These are phyloP conservation scores for Zaprionus bogoriensis DNA, from an alignment of 2,888 invertebrate species.

Conservation along the genomic window DNA sequence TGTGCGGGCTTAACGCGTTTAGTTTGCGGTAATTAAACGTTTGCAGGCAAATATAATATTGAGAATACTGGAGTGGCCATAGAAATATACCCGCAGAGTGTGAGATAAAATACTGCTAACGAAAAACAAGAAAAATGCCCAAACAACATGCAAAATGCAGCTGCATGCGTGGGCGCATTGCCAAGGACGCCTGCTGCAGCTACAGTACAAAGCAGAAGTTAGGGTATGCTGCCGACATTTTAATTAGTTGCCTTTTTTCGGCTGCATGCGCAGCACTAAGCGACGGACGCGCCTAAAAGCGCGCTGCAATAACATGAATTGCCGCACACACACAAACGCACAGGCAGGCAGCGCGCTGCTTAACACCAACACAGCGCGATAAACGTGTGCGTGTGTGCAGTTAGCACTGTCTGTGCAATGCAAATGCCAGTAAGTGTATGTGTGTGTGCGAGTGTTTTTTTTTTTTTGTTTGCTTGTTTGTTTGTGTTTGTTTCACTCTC, in stretches of 20 bases:
- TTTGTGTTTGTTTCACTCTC: conserved; percentile 26
- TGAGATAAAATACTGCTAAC: no score
- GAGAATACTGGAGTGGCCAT: no score
- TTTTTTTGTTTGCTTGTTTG: background rate
- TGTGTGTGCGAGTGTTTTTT: background rate
- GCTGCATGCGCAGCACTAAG: conserved; percentile 11
- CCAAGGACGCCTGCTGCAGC: conserved; percentile 24
- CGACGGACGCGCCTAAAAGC: conserved; percentile 50
- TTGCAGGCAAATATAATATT: no score
- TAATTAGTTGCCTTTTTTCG: conserved; percentile 45
- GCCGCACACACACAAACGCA: conserved; percentile 13
- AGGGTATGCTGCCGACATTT: no score
- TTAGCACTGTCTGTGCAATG: conserved; percentile 39
- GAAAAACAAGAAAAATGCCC: background rate
- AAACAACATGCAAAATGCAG: conserved; percentile 26
- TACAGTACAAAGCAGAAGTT: no score
- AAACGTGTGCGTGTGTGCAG: conserved; percentile 15
- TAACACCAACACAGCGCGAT: conserved; percentile 21
- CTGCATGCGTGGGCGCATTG: conserved; percentile 46
- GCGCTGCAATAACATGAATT: conserved; percentile 45
- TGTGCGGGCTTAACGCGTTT: no score
- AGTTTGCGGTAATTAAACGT: no score
- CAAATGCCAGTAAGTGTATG: conserved; percentile 12
- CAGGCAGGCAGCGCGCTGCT: conserved; percentile 4
- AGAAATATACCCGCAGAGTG: no score